Percentiles rank a stretch among this genome's conserved stretches.
These are phyloP conservation scores for Drosophila suboccidentalis DNA, from an alignment of 2,888 invertebrate species.

Conservation along the genomic window DNA sequence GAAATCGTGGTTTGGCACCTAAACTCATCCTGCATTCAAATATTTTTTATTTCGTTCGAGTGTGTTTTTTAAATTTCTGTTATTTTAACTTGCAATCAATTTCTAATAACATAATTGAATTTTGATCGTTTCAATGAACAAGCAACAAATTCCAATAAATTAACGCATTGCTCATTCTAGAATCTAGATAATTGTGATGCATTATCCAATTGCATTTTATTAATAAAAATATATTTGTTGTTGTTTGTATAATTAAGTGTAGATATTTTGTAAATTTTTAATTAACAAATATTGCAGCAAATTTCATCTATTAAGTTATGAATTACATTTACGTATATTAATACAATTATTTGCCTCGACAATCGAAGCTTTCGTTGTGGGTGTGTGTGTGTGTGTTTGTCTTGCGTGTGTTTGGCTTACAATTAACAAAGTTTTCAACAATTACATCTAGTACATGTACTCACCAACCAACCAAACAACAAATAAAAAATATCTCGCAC, in stretches of 20 bases:
- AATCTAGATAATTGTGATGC: constrained; percentile 2
- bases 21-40: too few species aligned
- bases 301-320: constrained; percentile 74
- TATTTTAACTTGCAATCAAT: too few species aligned
- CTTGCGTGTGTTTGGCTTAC: constrained; percentile 46
- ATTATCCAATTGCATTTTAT: constrained; percentile 48
- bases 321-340: constrained; percentile 63
- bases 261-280: constrained; percentile 60
- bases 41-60: too few species aligned
- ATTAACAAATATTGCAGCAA: constrained; percentile 81
- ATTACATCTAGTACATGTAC: constrained; percentile 24
- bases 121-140: background rate
- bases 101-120: too few species aligned
- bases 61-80: too few species aligned
- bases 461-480: constrained; percentile 29
- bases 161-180: background rate
- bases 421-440: constrained; percentile 60
- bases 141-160: background rate
- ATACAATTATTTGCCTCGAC: constrained; percentile 56
- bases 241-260: constrained; percentile 54
- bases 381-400: constrained; percentile 28
- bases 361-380: constrained; percentile 58
- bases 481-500: constrained; percentile 33
- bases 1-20: too few species aligned
- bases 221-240: constrained; percentile 69